Evolutionary conservation across 2,888 invertebrate genomes (phyloP).

Genomic region (Amblyjoppa proteus): DNA sequence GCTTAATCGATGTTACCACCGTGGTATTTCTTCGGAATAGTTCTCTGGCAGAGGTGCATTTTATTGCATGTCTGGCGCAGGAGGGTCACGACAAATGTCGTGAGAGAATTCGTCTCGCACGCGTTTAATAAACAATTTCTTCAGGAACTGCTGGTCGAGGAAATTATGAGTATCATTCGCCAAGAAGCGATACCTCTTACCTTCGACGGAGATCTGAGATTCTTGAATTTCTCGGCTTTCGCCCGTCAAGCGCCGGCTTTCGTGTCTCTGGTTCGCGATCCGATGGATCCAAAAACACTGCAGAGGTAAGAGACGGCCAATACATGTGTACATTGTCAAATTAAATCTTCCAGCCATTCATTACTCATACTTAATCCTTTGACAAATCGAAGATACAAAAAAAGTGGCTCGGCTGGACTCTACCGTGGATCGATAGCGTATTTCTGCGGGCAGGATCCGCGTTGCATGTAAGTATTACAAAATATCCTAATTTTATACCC

Average conservation of each 20-base stretch:
- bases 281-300: constrained; percentile 86
- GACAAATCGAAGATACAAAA: constrained; percentile 73
- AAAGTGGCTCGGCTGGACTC: constrained; percentile 81
- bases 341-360: not conserved
- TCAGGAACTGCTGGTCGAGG: constrained; percentile 86
- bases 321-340: not conserved
- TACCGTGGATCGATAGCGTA: constrained; percentile 87
- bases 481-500: not conserved
- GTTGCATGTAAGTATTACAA: constrained; percentile 86
- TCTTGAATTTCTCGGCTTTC: constrained; percentile 87
- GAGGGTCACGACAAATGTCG: constrained; percentile 42
- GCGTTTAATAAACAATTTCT: constrained; percentile 9
- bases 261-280: constrained; percentile 88
- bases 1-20: constrained; percentile 32
- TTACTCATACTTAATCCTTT: not conserved
- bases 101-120: constrained; percentile 38
- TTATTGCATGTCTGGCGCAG: constrained; percentile 9
- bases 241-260: constrained; percentile 87
- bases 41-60: constrained; percentile 10
- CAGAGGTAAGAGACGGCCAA: constrained; percentile 84
- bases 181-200: constrained; percentile 87
- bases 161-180: constrained; percentile 85
- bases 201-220: constrained; percentile 88
- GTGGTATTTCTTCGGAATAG: constrained; percentile 49
- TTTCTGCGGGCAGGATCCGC: constrained; percentile 88